Evolutionary conservation across 2,113 vertebrate species (phyloP), one percentile per base, ranked within the genome.

Genomic region (Hucho hucho): DNA sequence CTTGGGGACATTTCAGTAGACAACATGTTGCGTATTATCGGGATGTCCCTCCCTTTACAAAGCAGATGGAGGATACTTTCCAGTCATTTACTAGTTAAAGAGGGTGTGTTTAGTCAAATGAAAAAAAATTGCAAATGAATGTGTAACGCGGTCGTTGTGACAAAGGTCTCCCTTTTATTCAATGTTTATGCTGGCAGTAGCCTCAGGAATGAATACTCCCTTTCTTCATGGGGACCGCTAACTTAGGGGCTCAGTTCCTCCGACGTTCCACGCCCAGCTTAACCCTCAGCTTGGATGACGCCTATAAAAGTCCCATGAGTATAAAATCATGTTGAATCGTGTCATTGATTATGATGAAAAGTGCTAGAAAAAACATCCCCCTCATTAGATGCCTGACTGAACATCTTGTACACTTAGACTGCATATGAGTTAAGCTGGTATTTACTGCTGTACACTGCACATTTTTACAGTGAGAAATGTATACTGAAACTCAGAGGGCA

Each of bases 121-220:
- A n/a, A n/a, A n/a, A n/a, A n/a, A n/a, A n/a, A n/a, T n/a, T n/a
- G 14, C 53, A 18, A 14, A 22, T 11, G 1, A 14, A 25, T 65
- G 24, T 26, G 7, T 28, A 28, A 28, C 25, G 63, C 26, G 3
- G 5, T 28, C 12, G 18, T 24, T 67, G 22, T 69, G 43, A 88
- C 86, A 89, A 83, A 81, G 76, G 63, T 75, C 73, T 79, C 75
- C 78, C 88, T 78, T 84, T 85, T 26, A 32, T 72, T 25, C 14
- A 70, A 73, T 86, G 85, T 87, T 82, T 79, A 74, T 88, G 79
- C 86, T 81, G 80, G 81, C 83, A 9, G 37, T 63, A 74, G 76
- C 76, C 64, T 46, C 71, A 59, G 65, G 28, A 67, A 87, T 89
- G 87, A 91, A 90, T 90, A 78, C 81, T 43, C 65, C 58, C 84